Evolutionary conservation across 2,113 vertebrate species (phyloP).

Genomic region (Calidris pugnax): DNA sequence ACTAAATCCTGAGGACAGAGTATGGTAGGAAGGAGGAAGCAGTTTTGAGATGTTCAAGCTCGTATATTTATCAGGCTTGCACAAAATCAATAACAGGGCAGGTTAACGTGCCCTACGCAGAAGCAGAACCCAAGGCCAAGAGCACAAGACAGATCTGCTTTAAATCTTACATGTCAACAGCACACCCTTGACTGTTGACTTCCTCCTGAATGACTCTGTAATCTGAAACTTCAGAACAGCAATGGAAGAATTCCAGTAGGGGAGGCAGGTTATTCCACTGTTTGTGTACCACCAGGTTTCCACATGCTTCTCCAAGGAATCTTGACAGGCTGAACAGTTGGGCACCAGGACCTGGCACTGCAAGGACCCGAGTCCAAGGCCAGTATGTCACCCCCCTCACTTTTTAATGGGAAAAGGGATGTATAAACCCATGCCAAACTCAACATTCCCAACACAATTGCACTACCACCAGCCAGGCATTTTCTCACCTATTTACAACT

Average conservation of each 20-base stretch:
- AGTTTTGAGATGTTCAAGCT: neutral
- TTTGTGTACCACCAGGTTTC: neutral
- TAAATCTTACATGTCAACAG: constrained; percentile 24
- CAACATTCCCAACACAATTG: neutral
- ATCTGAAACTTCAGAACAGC: constrained; percentile 12
- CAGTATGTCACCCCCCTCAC: neutral
- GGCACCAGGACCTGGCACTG: neutral
- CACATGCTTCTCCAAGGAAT: neutral
- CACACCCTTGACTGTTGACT: constrained; percentile 11
- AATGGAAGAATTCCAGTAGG: neutral
- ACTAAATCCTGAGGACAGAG: neutral
- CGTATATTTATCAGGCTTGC: neutral
- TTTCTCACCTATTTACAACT: neutral
- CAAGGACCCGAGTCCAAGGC: rapidly evolving
- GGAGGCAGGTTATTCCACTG: neutral
- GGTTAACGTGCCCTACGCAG: neutral
- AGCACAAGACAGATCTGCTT: constrained; percentile 9
- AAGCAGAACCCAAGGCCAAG: neutral
- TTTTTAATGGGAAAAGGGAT: neutral
- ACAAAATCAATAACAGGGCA: neutral
- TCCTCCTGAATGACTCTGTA: constrained; percentile 35
- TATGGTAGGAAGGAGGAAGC: neutral
- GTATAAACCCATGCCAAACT: neutral
- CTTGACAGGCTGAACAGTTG: neutral
- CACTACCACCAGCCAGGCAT: neutral